phyloP scores from a whole-genome alignment of 2,113 vertebrate genomes.

The Callaeas wilsoni region DNA sequence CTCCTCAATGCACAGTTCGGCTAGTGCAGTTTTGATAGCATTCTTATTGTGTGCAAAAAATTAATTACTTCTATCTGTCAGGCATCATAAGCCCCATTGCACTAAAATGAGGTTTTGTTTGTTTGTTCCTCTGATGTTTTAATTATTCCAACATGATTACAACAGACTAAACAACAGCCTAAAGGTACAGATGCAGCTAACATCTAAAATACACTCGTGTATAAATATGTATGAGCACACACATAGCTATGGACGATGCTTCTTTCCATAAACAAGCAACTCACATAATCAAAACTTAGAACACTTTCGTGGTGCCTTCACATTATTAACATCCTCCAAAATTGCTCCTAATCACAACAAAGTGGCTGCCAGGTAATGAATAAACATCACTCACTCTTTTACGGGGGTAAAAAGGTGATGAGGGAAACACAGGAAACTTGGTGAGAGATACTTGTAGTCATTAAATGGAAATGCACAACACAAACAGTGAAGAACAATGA shows the following conservation, averaged over 20 bases:
- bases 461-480: neutral
- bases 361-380: neutral
- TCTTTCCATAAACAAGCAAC: neutral
- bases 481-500: neutral
- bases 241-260: neutral
- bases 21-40: neutral
- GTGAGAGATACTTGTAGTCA: neutral
- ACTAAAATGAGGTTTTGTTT: slow-evolving; percentile 14
- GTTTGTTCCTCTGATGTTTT: slow-evolving; percentile 53
- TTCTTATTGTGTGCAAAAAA: neutral
- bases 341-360: neutral
- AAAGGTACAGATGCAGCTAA: slow-evolving; percentile 25
- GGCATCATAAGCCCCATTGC: neutral
- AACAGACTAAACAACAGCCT: slow-evolving; percentile 40
- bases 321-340: neutral
- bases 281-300: neutral
- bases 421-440: neutral
- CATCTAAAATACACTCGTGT: neutral
- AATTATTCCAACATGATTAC: slow-evolving; percentile 54
- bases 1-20: neutral
- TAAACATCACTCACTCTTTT: neutral
- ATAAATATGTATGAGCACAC: slow-evolving; percentile 40
- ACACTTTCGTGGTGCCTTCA: neutral
- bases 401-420: neutral
- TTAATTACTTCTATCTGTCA: slow-evolving; percentile 36